These are phyloP conservation scores for Papilio aristodemus DNA, from an alignment of 1,140 invertebrate genomes.

Conservation along the genomic window DNA sequence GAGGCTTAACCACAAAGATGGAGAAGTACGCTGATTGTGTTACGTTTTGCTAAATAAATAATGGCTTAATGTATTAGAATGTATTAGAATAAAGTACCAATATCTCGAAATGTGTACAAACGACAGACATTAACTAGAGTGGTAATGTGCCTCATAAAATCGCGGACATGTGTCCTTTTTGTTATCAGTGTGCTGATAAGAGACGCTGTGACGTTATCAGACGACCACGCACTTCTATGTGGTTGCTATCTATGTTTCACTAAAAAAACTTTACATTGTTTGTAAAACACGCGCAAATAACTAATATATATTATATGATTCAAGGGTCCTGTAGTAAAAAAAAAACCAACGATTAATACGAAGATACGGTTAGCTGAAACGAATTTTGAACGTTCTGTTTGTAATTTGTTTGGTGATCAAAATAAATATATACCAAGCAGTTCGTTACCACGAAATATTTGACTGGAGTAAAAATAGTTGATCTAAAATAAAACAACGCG, in stretches of 20 bases:
- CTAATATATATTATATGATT: too few relatives aligned
- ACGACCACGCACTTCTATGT: neutral
- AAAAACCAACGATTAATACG: too few relatives aligned
- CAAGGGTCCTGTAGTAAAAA: too few relatives aligned
- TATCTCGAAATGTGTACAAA: neutral
- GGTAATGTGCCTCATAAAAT: neutral
- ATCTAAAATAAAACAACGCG: neutral
- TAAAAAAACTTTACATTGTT: neutral
- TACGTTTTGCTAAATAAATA: too few relatives aligned
- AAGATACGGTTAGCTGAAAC: neutral
- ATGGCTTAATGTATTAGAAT: too few relatives aligned
- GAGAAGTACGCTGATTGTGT: too few relatives aligned
- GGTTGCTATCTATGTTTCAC: neutral
- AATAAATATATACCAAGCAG: neutral
- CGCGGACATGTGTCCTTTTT: neutral
- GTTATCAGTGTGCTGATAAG: conserved; percentile 1
- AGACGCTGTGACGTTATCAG: neutral
- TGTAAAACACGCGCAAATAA: too few relatives aligned
- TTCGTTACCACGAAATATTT: conserved; percentile 17
- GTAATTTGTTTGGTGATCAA: neutral
- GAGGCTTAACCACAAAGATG: too few relatives aligned
- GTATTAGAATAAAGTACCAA: neutral
- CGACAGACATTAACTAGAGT: too few relatives aligned
- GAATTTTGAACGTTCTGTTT: neutral
- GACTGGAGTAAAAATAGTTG: conserved; percentile 11